These are phyloP conservation scores for Pelecanus crispus DNA, from an alignment of 2,113 vertebrate species.

Conservation along the genomic window DNA sequence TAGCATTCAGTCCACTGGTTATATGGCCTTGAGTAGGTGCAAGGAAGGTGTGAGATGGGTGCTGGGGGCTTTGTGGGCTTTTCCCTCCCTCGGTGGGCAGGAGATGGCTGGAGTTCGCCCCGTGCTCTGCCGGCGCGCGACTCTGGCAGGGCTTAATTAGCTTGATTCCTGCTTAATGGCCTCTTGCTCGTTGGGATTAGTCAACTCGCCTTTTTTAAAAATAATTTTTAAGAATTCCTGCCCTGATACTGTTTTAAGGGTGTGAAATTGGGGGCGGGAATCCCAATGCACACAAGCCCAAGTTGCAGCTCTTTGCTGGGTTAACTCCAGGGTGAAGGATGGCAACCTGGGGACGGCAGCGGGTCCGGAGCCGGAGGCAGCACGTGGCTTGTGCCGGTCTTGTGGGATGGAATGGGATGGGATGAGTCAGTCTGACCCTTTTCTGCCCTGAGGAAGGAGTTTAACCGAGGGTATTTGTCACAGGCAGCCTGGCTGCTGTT, in stretches of 20 bases:
- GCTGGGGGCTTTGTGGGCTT: neutral
- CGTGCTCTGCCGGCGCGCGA: rapidly evolving
- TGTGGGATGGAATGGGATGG: neutral
- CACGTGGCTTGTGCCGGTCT: neutral
- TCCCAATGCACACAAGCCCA: too few species aligned
- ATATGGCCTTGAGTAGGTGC: neutral
- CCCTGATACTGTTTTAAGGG: neutral
- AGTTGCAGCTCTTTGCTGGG: neutral
- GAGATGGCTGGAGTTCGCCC: rapidly evolving
- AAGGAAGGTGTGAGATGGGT: neutral
- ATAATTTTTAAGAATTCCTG: neutral
- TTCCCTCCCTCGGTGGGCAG: rapidly evolving
- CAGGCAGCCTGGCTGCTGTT: neutral
- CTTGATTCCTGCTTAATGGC: neutral
- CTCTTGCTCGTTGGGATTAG: neutral
- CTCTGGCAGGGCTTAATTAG: neutral
- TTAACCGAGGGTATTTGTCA: neutral
- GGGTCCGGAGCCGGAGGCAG: neutral
- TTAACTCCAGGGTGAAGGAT: neutral
- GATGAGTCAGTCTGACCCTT: neutral
- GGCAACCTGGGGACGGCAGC: neutral
- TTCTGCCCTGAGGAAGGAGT: neutral
- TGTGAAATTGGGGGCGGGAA: neutral
- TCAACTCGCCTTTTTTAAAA: neutral
- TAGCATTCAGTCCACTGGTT: neutral